Percentiles rank a stretch among this genome's conserved stretches.
Evolutionary conservation across 2,888 invertebrate genomes (phyloP).

Genomic region (Scaptomyza polygonia): DNA sequence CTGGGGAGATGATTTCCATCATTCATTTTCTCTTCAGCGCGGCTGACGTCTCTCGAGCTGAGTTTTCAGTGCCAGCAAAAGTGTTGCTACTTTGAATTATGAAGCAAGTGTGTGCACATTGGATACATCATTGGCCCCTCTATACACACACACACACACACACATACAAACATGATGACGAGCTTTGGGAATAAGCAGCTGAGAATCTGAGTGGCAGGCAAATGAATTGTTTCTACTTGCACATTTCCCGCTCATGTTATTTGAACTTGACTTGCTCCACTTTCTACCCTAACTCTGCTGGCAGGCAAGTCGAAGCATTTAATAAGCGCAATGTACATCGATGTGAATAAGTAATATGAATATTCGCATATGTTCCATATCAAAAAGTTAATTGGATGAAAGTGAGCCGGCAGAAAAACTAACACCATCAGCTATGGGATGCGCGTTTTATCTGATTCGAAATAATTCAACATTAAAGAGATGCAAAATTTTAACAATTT

Average conservation of each 20-base stretch:
- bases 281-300: background rate
- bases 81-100: slow-evolving; percentile 71
- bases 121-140: slow-evolving; percentile 18
- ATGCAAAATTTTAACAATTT: too few species aligned
- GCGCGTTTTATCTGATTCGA: too few species aligned
- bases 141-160: background rate
- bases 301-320: slow-evolving; percentile 47
- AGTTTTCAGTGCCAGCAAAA: slow-evolving; percentile 55
- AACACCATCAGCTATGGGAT: slow-evolving; percentile 9
- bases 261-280: slow-evolving; percentile 35
- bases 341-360: slow-evolving; percentile 61
- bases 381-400: slow-evolving; percentile 44
- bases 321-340: slow-evolving; percentile 48
- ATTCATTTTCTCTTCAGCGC: slow-evolving; percentile 61
- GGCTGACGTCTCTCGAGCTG: slow-evolving; percentile 36
- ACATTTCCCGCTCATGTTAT: slow-evolving; percentile 27
- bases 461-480: too few species aligned
- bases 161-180: slow-evolving; percentile 41
- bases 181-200: slow-evolving; percentile 68
- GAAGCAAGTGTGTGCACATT: slow-evolving; percentile 46
- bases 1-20: slow-evolving; percentile 72
- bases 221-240: slow-evolving; percentile 59
- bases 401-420: slow-evolving; percentile 18
- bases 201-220: slow-evolving; percentile 58
- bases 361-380: slow-evolving; percentile 28